Evolutionary conservation across 2,797 vertebrate species (phyloP), one percentile per base, ranked within the genome.

Genomic region (Acanthurus lineatus): DNA sequence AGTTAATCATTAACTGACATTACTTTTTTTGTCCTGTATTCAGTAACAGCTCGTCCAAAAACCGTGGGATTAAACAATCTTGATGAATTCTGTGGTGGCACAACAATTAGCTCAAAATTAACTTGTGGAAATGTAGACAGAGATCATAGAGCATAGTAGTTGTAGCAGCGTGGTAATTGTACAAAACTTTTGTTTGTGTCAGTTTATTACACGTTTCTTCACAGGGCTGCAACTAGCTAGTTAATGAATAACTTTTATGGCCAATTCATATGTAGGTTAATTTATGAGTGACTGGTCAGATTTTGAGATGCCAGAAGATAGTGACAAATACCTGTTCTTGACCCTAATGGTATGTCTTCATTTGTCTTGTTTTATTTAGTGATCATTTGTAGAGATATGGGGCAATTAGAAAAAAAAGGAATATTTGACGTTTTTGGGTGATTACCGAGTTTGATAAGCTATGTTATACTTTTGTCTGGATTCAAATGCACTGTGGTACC

Each of bases 1-100:
- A 25, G 79, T 82, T 48, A 59, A 56, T 66, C 10, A 60, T 76
- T 70, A 64, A 67, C 48, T 51, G 7, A 15, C 40, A 53, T 58
- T n/a, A 38, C 16, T 57, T 3, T 12, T 8, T 42, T 51, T 20
- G 38, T 57, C 49, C 5, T 4, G 35, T 28, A n/a, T 17, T 22
- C 53, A 6, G 38, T 6, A 9, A 32, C 40, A 58, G 15, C 44
- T 59, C 19, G 15, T 54, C 16, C 4, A 14, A 11, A 54, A 54
- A 28, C 38, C 4, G 20, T 44, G 52, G 22, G 19, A 10, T 72
- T 65, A 1, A 14, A 44, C 17, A 20, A 40, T 32, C 6, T 9
- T n/a, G n/a, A 10, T 3, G 15, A 49, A 17, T 16, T 35, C 32
- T 6, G 32, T 35, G 32, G 32, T 35, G 2, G 28, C 28, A 32